A percentile compares a stretch with the other conserved stretches of the same genome.
These are phyloP conservation scores for Hyalella azteca DNA, from an alignment of 2,888 invertebrate species.

Conservation along the genomic window DNA sequence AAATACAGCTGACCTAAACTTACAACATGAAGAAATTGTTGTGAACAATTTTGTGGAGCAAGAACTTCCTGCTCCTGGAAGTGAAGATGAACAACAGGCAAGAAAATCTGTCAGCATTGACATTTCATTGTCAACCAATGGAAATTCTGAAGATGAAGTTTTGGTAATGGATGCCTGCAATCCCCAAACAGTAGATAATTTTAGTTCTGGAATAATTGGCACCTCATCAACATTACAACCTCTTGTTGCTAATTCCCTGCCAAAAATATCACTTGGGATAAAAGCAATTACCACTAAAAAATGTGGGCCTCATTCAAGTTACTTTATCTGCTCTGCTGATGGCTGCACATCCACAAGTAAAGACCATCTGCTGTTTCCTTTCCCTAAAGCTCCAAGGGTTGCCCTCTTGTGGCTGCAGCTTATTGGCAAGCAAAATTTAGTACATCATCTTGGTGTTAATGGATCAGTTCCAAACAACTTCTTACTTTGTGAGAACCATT, in stretches of 20 bases:
- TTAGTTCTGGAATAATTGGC: not conserved
- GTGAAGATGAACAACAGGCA: not conserved
- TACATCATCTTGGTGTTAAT: not conserved
- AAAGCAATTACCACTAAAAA: conserved; percentile 1
- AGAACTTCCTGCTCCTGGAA: not conserved
- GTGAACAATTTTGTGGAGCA: not conserved
- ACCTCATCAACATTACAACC: not conserved
- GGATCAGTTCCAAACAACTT: conserved; percentile 15
- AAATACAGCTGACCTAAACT: not conserved
- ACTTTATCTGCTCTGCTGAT: not conserved
- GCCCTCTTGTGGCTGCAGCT: conserved; percentile 7
- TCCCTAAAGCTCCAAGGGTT: not conserved
- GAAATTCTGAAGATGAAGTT: not conserved
- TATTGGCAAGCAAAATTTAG: not conserved
- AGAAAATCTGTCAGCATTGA: not conserved
- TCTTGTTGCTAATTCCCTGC: not conserved
- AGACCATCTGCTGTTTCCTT: not conserved
- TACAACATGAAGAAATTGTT: not conserved
- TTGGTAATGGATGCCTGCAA: not conserved
- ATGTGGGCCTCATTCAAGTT: not conserved
- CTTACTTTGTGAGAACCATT: conserved; percentile 5
- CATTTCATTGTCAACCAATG: not conserved
- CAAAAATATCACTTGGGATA: not conserved
- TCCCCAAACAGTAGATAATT: too few relatives aligned
- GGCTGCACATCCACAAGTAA: conserved; percentile 10